A percentile compares a stretch with the other conserved stretches of the same genome.
Evolutionary conservation across 2,797 vertebrate genomes (phyloP).

Genomic region (Esox lucius): DNA sequence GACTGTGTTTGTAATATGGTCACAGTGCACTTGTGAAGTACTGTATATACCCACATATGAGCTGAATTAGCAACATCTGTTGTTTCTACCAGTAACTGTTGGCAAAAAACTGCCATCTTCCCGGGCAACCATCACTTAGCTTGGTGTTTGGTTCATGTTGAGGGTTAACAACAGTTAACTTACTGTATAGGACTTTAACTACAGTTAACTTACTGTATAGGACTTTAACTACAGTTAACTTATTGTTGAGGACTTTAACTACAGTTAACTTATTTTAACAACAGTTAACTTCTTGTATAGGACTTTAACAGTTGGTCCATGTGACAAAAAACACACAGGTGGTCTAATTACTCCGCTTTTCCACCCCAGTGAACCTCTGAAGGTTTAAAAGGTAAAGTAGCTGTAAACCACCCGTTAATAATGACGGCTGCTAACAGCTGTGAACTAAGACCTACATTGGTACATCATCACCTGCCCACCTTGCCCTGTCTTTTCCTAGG

Average conservation of each 20-base stretch:
- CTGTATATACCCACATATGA: no score
- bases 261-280: neutral
- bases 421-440: neutral
- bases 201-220: neutral
- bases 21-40: no score
- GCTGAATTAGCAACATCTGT: no score
- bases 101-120: no score
- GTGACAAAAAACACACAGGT: no score
- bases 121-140: no score
- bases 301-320: neutral
- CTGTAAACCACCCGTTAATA: neutral
- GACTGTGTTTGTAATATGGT: no score
- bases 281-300: neutral
- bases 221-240: neutral
- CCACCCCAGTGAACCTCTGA: neutral
- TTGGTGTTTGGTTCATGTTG: neutral
- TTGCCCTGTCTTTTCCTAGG: neutral
- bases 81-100: no score
- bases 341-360: neutral
- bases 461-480: neutral
- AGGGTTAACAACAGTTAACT: neutral
- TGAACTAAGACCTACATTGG: neutral
- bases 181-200: neutral
- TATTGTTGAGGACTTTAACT: neutral
- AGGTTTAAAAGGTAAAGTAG: neutral